Percentiles rank a stretch among this genome's conserved stretches.
Evolutionary conservation across 2,797 vertebrate genomes (phyloP).

Genomic region (Bufotes viridis): DNA sequence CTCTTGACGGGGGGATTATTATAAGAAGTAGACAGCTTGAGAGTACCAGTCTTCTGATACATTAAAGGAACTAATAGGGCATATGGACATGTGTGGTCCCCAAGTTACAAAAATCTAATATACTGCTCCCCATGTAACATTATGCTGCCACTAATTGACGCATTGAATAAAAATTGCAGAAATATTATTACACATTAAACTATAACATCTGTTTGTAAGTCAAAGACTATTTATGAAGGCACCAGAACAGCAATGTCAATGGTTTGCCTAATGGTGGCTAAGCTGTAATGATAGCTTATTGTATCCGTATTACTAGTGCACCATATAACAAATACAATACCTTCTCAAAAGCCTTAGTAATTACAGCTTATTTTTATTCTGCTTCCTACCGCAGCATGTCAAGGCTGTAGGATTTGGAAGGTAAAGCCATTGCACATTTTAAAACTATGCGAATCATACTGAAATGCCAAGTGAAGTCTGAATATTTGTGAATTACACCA

Average conservation of each 20-base stretch:
- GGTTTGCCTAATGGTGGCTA: conserved; percentile 23
- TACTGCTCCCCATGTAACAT: background rate
- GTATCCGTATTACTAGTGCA: conserved; percentile 29
- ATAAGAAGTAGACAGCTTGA: too few relatives aligned
- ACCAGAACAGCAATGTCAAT: background rate
- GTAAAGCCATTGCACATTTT: conserved; percentile 42
- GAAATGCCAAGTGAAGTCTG: conserved; percentile 59
- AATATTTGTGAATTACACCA: conserved; percentile 59
- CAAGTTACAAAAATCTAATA: background rate
- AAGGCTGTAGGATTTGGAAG: conserved; percentile 60
- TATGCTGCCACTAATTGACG: background rate
- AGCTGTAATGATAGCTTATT: conserved; percentile 51
- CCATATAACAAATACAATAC: conserved; percentile 31
- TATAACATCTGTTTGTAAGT: conserved; percentile 18
- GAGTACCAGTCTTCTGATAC: too few relatives aligned
- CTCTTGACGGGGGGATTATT: background rate
- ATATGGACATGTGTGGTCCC: too few relatives aligned
- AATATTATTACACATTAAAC: background rate
- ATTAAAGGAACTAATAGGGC: too few relatives aligned
- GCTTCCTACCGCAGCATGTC: conserved; percentile 36
- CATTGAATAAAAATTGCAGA: background rate
- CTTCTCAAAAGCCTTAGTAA: conserved; percentile 58
- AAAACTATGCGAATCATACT: conserved; percentile 61
- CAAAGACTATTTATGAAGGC: conserved; percentile 13
- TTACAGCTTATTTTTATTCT: conserved; percentile 55